A percentile compares a stretch with the other conserved stretches of the same genome.
These are phyloP conservation scores for Malurus leucopterus DNA, from an alignment of 2,797 vertebrate species.

Conservation along the genomic window DNA sequence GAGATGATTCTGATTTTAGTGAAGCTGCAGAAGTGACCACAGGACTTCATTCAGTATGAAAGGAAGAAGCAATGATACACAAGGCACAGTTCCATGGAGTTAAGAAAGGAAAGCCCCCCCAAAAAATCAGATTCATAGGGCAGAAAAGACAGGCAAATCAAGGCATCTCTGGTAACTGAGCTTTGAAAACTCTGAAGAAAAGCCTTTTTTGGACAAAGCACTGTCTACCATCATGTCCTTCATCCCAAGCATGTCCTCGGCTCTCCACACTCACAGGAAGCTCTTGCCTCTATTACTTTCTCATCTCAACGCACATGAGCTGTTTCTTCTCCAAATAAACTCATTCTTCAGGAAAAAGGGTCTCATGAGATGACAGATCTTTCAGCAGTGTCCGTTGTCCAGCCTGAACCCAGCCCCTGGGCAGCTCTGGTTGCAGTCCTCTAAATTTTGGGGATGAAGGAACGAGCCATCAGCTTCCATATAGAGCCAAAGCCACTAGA, in stretches of 20 bases:
- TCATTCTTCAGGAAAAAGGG: not conserved
- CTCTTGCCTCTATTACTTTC: not conserved
- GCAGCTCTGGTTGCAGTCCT: not conserved
- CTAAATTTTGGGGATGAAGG: not conserved
- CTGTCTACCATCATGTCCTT: not conserved
- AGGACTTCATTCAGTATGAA: not conserved
- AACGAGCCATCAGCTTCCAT: not conserved
- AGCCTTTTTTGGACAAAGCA: not conserved
- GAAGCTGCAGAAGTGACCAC: not conserved
- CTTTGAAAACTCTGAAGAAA: not conserved
- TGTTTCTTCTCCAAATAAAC: not conserved
- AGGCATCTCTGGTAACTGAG: not conserved
- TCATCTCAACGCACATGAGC: not conserved
- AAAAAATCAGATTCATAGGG: not conserved
- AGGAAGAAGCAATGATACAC: not conserved
- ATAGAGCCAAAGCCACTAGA: conserved; percentile 47
- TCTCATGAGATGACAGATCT: not conserved
- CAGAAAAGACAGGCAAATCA: not conserved
- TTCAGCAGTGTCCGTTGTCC: not conserved
- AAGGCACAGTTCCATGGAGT: not conserved
- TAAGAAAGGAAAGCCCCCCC: not conserved
- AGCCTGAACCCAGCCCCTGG: not conserved
- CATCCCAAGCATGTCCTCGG: rapidly evolving
- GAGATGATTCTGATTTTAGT: not conserved
- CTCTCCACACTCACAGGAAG: not conserved